phyloP scores from a whole-genome alignment of 2,113 vertebrate species.

The Corynorhinus townsendii region DNA sequence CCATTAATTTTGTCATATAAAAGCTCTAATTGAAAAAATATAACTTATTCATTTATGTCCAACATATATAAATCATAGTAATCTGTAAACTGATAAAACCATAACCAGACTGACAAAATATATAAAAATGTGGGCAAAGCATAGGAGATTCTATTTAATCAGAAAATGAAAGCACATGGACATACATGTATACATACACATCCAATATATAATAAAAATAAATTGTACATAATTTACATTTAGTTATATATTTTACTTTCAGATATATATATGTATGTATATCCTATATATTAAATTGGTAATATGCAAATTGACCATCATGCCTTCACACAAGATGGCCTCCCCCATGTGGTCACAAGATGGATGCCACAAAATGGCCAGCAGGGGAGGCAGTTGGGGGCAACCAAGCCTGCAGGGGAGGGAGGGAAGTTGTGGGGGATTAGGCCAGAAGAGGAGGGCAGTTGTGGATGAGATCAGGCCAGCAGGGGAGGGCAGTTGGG shows the following conservation, averaged over 20 bases:
- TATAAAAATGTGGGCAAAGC: not conserved
- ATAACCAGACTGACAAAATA: not conserved
- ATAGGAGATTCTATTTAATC: not conserved
- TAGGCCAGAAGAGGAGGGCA: too few relatives aligned
- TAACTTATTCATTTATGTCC: not conserved
- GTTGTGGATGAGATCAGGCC: too few relatives aligned
- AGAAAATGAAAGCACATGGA: not conserved
- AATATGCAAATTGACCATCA: too few relatives aligned
- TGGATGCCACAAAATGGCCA: too few relatives aligned
- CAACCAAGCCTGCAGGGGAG: too few relatives aligned
- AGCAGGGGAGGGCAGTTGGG: too few relatives aligned
- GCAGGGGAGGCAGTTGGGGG: too few relatives aligned
- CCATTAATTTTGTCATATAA: not conserved
- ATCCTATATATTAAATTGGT: too few relatives aligned
- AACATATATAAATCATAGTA: not conserved
- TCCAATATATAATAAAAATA: not conserved
- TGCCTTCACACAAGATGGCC: too few relatives aligned
- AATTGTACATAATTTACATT: not conserved
- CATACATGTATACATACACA: not conserved
- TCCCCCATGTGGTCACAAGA: too few relatives aligned
- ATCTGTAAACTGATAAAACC: not conserved
- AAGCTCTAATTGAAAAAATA: not conserved
- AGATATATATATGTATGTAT: too few relatives aligned
- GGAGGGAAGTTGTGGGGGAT: too few relatives aligned
- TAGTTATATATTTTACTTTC: not conserved